Evolutionary conservation across 2,888 invertebrate species (phyloP).

Genomic region (Hymenopus coronatus): DNA sequence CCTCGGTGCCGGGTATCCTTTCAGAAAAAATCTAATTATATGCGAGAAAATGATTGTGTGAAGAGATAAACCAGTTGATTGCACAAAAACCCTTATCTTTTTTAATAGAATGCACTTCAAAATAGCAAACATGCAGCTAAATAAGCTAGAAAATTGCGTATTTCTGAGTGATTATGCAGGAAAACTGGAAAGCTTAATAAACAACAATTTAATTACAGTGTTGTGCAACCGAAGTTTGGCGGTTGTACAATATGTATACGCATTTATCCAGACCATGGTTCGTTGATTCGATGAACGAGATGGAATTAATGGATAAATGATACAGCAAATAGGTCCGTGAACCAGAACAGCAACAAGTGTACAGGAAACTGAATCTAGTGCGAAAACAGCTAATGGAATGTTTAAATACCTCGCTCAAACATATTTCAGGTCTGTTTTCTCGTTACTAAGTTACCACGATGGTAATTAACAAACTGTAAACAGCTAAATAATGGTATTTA

Average conservation of each 20-base stretch:
- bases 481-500: background rate
- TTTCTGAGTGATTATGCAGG: background rate
- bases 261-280: background rate
- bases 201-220: background rate
- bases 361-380: background rate
- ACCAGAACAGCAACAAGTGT: background rate
- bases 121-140: too few species aligned
- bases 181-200: background rate
- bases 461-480: background rate
- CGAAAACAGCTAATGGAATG: background rate
- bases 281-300: background rate
- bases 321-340: background rate
- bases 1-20: too few species aligned
- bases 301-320: background rate
- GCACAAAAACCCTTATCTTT: too few species aligned
- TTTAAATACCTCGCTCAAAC: background rate
- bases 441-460: background rate
- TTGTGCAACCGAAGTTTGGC: background rate
- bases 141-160: background rate
- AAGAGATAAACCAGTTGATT: too few species aligned
- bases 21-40: too few species aligned
- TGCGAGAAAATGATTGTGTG: too few species aligned
- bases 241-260: background rate
- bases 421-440: background rate
- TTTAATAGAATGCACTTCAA: too few species aligned